A percentile compares a stretch with the other conserved stretches of the same genome.
phyloP scores from a whole-genome alignment of 2,888 invertebrate genomes.

The Oscheius onirici region DNA sequence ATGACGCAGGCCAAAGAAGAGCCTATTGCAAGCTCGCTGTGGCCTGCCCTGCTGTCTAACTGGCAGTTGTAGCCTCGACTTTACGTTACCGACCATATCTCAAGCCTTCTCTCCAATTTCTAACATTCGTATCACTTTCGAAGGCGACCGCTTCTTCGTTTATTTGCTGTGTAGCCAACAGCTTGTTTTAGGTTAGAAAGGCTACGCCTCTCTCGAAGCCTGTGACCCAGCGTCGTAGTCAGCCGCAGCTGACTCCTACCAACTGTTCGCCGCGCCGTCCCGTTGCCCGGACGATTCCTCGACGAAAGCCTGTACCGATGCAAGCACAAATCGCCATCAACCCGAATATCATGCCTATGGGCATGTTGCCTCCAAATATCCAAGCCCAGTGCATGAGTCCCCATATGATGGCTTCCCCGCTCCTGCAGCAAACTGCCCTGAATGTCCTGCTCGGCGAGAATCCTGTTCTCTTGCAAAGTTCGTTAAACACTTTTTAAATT shows the following conservation, averaged over 20 bases:
- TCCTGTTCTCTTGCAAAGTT: conserved; percentile 13
- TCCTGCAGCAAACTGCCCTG: not conserved
- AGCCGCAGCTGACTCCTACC: not conserved
- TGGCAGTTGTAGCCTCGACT: too few species aligned
- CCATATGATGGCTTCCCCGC: not conserved
- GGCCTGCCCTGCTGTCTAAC: too few species aligned
- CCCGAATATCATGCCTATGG: not conserved
- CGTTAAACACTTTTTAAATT: not conserved
- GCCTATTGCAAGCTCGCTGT: too few species aligned
- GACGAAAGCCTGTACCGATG: not conserved
- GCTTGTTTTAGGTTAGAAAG: conserved; percentile 23
- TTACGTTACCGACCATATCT: too few species aligned
- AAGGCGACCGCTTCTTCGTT: too few species aligned
- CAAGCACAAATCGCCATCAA: not conserved
- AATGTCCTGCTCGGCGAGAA: conserved; percentile 2
- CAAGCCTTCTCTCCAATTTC: too few species aligned
- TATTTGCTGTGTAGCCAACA: too few species aligned
- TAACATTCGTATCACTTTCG: too few species aligned
- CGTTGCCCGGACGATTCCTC: not conserved
- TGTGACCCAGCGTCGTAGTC: not conserved
- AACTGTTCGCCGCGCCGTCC: not conserved
- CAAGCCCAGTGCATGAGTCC: not conserved
- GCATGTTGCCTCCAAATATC: not conserved
- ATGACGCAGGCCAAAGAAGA: too few species aligned
- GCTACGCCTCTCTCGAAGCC: conserved; percentile 24